Base-by-base conservation (phyloP, 1,140 invertebrate species). In the Sitobion miscanthi region DNA sequence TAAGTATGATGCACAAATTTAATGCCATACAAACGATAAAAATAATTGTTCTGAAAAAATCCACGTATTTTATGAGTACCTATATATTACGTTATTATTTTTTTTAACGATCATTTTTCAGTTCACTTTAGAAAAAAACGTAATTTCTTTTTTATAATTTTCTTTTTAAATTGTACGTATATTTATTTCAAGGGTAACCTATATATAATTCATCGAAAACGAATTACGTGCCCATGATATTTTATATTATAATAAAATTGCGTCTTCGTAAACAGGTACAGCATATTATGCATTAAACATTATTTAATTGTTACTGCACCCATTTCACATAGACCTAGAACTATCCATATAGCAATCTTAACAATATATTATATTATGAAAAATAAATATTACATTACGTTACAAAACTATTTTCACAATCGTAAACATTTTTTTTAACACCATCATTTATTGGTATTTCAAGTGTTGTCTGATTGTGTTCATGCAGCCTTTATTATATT, bases 151-250 rank as follows among this genome's bases (percentile, higher is more conserved):
- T n/a, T 57, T 3, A 57, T 47, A 25, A 57, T 25, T 57, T 57
- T 57, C 57, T 57, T 57, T 77, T 77, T 77, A 17, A 20, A 35
- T 77, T 69, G 62, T 62, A 11, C 11, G 17, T 69, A 14, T 77
- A 77, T 77, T 69, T 77, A 77, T 17, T 77, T 77, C 62, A 77
- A 77, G 30, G n/a, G n/a, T 77, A 77, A 77, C 62, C 62, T n/a
- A 77, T n/a, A 77, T 17, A 30, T 30, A n/a, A 17, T 77, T 77
- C 14, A 77, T 77, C 30, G 62, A 77, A 77, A n/a, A 69, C 14
- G 14, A 77, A n/a, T 57, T 77, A 35, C 14, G n/a, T 77, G 62
- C 30, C n/a, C 1, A 17, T 77, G 62, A 6, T 42, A 42, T 42
- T 77, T 77, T 77, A 77, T 17, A 17, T 77, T 17, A 77, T 17